Base-by-base conservation (phyloP, 2,113 vertebrate genomes). In the Mesocricetus auratus region DNA sequence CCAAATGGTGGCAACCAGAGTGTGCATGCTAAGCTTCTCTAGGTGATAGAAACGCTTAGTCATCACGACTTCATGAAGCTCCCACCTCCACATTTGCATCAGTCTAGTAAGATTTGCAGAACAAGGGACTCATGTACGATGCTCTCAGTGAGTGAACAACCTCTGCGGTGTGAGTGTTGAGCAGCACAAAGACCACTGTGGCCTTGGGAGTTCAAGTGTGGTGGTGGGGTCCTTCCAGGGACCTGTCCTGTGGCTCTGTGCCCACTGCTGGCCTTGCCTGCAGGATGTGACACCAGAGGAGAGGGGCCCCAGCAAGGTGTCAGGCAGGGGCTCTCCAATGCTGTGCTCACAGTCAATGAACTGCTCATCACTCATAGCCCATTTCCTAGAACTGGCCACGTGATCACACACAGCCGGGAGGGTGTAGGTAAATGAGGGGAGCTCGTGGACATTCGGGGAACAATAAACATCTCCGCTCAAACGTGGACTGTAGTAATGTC, bases 271-370 rank as follows among this genome's bases (percentile, higher is more conserved):
- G 29, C 15, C 4, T 21, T 33, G 58, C 16, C 15, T 83, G 69
- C 75, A 81, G 8, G 0, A 0, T 29, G 3, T 33, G 17, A 21
- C 13, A 7, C 17, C 17, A n/a, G 4, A 42, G 12, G 21, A 8
- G 3, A 36, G 12, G 21, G 5, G 3, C 2, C 1, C 0, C 9
- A 6, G 17, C 8, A n/a, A 3, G 7, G 66, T 0, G 4, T 19
- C 29, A 31, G 11, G 7, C 39, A 62, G 3, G 36, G 11, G 31
- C 7, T 7, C 10, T 24, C 53, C 1, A 17, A 11, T 58, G 56
- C 6, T 29, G 26, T 39, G 39, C 53, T 50, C 39, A 42, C 15
- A 26, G 58, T 24, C 16, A 75, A 50, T 2, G 45, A 1, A 0
- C 3, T 13, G 77, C 75, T 7, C 42, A 12, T 62, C 78, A 29